These are phyloP conservation scores for Diploptera punctata DNA, from an alignment of 2,888 invertebrate genomes.

Conservation along the genomic window DNA sequence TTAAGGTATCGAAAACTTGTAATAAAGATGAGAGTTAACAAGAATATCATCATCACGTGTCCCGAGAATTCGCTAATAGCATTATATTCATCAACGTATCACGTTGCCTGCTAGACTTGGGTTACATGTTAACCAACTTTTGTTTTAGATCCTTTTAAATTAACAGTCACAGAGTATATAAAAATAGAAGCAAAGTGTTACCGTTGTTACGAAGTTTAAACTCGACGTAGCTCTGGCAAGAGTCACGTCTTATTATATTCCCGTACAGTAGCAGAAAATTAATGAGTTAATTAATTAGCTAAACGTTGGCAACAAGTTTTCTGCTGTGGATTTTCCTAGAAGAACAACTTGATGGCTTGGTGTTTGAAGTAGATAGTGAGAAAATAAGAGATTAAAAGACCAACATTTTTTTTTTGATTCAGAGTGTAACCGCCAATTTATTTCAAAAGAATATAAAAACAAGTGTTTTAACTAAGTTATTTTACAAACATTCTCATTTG, in stretches of 20 bases:
- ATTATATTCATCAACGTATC: background rate
- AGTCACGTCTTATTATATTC: conserved; percentile 29
- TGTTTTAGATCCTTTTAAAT: conserved; percentile 1
- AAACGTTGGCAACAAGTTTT: conserved; percentile 27
- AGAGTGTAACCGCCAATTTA: no score
- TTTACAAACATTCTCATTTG: no score
- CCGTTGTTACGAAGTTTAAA: conserved; percentile 6
- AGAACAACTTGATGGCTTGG: conserved; percentile 15
- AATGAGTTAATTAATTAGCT: conserved; percentile 31
- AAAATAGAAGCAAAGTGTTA: conserved; percentile 15
- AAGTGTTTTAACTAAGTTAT: no score
- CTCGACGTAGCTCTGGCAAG: background rate
- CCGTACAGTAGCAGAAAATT: conserved; percentile 24
- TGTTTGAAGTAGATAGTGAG: background rate
- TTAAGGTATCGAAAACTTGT: background rate
- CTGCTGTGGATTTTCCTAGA: conserved; percentile 21
- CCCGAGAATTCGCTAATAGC: background rate
- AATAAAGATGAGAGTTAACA: background rate
- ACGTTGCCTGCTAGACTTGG: background rate
- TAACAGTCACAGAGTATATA: background rate
- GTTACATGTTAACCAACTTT: conserved; percentile 10
- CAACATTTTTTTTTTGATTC: no score
- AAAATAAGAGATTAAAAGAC: background rate
- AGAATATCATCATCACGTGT: background rate
- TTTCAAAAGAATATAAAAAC: no score